Base-by-base conservation (phyloP, 2,888 invertebrate species). In the Lepas anatifera region DNA sequence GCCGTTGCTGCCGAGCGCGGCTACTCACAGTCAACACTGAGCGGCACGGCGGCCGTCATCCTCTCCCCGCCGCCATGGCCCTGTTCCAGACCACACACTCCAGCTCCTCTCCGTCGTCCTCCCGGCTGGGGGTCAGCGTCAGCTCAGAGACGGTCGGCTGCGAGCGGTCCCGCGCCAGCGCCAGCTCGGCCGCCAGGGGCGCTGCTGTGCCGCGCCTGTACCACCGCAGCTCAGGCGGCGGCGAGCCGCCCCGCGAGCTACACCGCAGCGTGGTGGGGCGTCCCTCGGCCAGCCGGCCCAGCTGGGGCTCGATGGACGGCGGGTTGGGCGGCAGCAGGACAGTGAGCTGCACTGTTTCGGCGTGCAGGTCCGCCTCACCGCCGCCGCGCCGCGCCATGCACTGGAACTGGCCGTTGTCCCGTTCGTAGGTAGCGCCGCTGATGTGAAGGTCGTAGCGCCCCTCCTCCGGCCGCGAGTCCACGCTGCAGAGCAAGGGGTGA, bases 381-480 rank as follows among this genome's bases (percentile, higher is more conserved):
- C 92, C 83, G 88, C 92, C 77, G 89, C 88, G 76, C 89, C 88
- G 81, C 46, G 80, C 75, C 70, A 77, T 77, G 74, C 95, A 96
- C 82, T 92, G 93, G 83, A 93, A 95, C 77, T 88, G 87, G 70
- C 93, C 95, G 81, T 94, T 94, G 83, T 93, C 95, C 29, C 91
- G 85, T 78, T 89, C 91, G 82, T 94, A 95, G 68, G 91, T 89
- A 67, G 94, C 92, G 79, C 91, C 92, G 74, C 88, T 86, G 77
- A 96, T 93, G 80, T 89, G 85, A 76, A 96, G 84, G 82, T 95
- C 94, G 83, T 95, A 96, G 52, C 87, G 86, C 71, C 95, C 95
- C 73, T 87, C 86, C 71, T 85, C 85, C 58, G 92, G 90, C 74
- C 87, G 86, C 80, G 87, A 89, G 78, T 89, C 89, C 77, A 91